Base-by-base conservation (phyloP, 2,797 vertebrate species). In the Coregonus suidteri region DNA sequence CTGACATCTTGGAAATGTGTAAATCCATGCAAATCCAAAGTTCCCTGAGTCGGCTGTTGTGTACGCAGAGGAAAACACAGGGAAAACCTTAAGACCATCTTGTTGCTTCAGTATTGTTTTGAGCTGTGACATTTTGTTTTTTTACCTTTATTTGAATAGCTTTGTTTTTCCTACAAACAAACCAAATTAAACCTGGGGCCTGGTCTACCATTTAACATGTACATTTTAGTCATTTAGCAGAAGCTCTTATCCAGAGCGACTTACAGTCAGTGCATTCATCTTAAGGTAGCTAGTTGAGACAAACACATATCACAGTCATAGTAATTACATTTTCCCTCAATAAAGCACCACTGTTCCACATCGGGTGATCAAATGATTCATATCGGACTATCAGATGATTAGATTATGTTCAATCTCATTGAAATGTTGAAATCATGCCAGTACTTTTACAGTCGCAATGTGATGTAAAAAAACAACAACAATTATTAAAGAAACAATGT, bases 1-100 rank as follows among this genome's bases (percentile, higher is more conserved):
- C 41, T 14, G 5, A 3, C 6, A 35, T 11, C 80, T 83, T 83
- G 67, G 30, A 79, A 75, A 37, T 31, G 83, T 85, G 76, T 66
- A 83, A 84, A 89, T 82, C 0, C 80, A 75, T 86, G 80, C 69
- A 86, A 85, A 88, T 59, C 3, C 20, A 30, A 1, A 0, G 62
- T 30, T 3, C 66, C n/a, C 16, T 14, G 4, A 69, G 16, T 20
- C 14, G 4, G 0, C 2, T 18, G 41, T 34, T 0, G 0, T 51
- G 66, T 75, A 13, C 9, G 9, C 9, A 47, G 41, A 13, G 11
- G 41, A 47, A 47, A 47, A 47, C 41, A 75, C 35, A 69, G 13
- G 18, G 11, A 1, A 14, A 1, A 18, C 14, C 16, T 35, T 65
- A 4, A 31, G 51, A 59, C 14, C 0, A 53, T 13, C 56, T 6